A percentile compares a stretch with the other conserved stretches of the same genome.
phyloP scores from a whole-genome alignment of 2,797 vertebrate genomes.

The Pseudopleuronectes americanus region DNA sequence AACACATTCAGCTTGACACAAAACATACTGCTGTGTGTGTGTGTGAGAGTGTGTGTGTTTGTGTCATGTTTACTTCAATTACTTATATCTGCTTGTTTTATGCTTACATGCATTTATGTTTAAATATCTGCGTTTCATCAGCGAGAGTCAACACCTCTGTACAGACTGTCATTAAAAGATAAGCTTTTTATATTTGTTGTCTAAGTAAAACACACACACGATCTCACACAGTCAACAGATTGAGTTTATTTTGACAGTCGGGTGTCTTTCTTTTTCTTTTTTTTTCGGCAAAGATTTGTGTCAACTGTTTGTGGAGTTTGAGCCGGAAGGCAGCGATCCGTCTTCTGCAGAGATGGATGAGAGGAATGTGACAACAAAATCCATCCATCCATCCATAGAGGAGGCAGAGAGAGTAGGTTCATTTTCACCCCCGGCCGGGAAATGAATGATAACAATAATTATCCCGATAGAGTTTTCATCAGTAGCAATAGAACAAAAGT shows the following conservation, averaged over 20 bases:
- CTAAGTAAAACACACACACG: background rate
- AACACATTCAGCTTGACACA: conserved; percentile 9
- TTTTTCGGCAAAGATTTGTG: conserved; percentile 12
- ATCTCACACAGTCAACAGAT: conserved; percentile 4
- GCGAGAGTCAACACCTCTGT: background rate
- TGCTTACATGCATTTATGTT: background rate
- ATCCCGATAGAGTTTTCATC: too few relatives aligned
- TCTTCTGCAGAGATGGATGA: conserved; percentile 42
- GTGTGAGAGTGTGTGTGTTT: background rate
- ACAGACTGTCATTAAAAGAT: background rate
- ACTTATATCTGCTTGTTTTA: background rate
- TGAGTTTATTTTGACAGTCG: background rate
- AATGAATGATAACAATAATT: too few relatives aligned
- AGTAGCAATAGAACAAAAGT: too few relatives aligned
- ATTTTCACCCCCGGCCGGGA: too few relatives aligned
- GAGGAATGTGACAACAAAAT: conserved; percentile 27
- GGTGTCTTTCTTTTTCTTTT: background rate
- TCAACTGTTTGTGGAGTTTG: conserved; percentile 7
- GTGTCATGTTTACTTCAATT: conserved; percentile 4
- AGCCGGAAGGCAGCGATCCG: background rate
- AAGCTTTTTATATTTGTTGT: background rate
- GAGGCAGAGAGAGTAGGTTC: conserved; percentile 38
- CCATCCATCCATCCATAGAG: conserved; percentile 4
- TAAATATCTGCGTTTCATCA: conserved; percentile 18
- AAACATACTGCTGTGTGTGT: background rate